Evolutionary conservation across 2,888 invertebrate genomes (phyloP).

Genomic region (Amphipyra tragopoginis): DNA sequence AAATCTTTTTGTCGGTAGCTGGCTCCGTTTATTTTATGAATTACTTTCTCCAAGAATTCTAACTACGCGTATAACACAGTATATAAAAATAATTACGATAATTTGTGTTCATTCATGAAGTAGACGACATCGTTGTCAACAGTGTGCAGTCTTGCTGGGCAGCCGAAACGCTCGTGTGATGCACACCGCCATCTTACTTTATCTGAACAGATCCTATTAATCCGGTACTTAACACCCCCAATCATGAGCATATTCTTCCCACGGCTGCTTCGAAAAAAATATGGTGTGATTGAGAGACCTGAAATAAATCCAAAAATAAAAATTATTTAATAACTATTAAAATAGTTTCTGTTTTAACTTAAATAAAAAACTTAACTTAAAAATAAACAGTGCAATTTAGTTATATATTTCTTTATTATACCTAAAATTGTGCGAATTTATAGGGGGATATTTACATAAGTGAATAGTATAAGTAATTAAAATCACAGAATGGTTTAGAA

Average conservation of each 20-base stretch:
- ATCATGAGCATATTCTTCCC: constrained; percentile 54
- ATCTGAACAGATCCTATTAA: constrained; percentile 48
- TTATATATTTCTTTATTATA: too few species aligned
- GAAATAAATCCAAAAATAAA: constrained; percentile 12
- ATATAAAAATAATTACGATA: neutral
- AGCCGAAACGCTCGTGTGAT: constrained; percentile 60
- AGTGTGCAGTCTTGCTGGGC: constrained; percentile 64
- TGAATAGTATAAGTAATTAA: too few species aligned
- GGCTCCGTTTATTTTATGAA: too few species aligned
- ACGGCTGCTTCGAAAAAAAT: constrained; percentile 51
- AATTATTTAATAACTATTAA: neutral
- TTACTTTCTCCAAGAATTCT: neutral
- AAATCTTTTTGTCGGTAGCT: too few species aligned
- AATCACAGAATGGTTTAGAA: too few species aligned
- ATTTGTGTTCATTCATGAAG: constrained; percentile 48
- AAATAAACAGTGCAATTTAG: too few species aligned
- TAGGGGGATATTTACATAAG: too few species aligned
- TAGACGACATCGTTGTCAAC: constrained; percentile 50
- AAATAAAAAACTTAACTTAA: too few species aligned
- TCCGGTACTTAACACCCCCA: constrained; percentile 55
- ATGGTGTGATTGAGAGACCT: constrained; percentile 22
- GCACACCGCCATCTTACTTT: constrained; percentile 66
- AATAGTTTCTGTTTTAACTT: neutral
- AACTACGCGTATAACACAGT: neutral
- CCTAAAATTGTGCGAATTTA: too few species aligned